These are phyloP conservation scores for Aphidius gifuensis DNA, from an alignment of 1,140 invertebrate species.

Conservation along the genomic window DNA sequence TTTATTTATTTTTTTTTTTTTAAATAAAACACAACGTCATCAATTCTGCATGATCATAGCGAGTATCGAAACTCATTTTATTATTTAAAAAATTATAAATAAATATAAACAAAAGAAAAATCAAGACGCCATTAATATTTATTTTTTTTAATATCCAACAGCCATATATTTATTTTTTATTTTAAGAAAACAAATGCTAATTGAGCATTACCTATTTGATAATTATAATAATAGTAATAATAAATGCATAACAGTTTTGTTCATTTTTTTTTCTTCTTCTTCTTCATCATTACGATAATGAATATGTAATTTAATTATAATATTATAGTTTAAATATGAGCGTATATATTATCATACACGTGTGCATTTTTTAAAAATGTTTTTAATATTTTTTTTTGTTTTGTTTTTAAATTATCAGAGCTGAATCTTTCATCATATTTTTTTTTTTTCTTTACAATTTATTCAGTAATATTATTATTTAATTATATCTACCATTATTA, in stretches of 20 bases:
- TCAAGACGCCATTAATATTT: constrained; percentile 28
- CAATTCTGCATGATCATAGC: no score
- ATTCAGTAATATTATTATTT: no score
- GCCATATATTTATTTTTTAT: constrained; percentile 58
- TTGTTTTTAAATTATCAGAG: no score
- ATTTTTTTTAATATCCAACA: constrained; percentile 53
- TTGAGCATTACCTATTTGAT: constrained; percentile 58
- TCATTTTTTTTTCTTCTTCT: constrained; percentile 37
- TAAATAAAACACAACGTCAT: no score
- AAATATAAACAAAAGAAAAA: constrained; percentile 15
- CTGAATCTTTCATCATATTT: no score
- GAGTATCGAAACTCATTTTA: background rate
- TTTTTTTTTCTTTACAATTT: constrained; percentile 18
- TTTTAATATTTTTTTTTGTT: constrained; percentile 39
- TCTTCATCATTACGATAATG: constrained; percentile 49
- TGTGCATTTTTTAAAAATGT: constrained; percentile 41
- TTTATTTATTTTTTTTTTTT: no score
- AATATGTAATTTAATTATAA: constrained; percentile 50
- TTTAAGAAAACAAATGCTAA: constrained; percentile 59
- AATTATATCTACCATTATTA: no score
- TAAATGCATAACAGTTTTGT: constrained; percentile 55
- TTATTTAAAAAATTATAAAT: background rate
- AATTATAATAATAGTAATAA: constrained; percentile 51
- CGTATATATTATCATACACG: constrained; percentile 43
- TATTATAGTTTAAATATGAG: constrained; percentile 52